Evolutionary conservation across 2,797 vertebrate species (phyloP), one percentile per base, ranked within the genome.

Genomic region (Propithecus deckenii): DNA sequence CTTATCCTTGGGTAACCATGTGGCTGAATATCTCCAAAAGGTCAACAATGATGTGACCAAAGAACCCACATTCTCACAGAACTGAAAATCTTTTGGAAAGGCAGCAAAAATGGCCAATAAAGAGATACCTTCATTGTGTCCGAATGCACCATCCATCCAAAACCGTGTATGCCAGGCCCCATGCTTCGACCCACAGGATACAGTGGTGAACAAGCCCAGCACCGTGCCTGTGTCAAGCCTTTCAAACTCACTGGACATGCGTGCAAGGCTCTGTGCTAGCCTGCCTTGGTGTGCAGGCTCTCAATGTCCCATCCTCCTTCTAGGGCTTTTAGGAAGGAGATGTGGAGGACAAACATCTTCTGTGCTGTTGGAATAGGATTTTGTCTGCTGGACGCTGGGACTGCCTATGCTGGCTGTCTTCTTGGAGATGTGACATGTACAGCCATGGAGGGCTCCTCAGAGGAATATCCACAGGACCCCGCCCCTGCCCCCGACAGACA

Each of bases 21-120:
- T 98, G 98, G 97, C 92, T 0, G 6, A 97, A 96, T 97, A 98
- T 97, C 96, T 98, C 88, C 98, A 97, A 98, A 97, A 86, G 91
- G 93, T 94, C 3, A 30, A 97, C 94, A 91, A 94, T 95, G 84
- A 89, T 96, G 96, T 72, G 97, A 95, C 90, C 94, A 96, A 94
- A n/a, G 96, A 97, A 98, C 96, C 80, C 50, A 85, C 93, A 92
- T 91, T 76, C 75, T 97, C 95, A 97, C 12, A 32, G 98, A 98
- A 98, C 65, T 35, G 87, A 96, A 98, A 96, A 94, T 92, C 20
- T 0, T 22, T 7, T 88, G 69, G 79, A 93, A 57, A 89, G 52
- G 61, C 59, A 80, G 80, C 12, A 50, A 63, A 78, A 79, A 83
- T 1, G 28, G 30, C 50, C 38, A 38, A 43, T 9, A 63, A 87